Percentiles rank a stretch among this genome's conserved stretches.
phyloP scores from a whole-genome alignment of 2,888 invertebrate species.

The Dolichomitus sp. region DNA sequence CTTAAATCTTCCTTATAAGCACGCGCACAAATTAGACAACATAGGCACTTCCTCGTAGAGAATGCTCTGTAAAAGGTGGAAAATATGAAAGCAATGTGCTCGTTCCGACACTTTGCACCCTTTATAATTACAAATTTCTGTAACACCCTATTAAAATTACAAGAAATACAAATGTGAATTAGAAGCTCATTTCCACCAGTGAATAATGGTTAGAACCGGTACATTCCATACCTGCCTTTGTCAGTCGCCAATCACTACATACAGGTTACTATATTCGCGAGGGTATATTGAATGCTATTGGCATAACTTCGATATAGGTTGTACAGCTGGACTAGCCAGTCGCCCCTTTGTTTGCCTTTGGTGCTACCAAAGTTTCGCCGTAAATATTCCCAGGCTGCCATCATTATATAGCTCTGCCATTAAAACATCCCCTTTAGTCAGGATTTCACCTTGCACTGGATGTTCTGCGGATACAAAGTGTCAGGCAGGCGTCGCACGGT shows the following conservation, averaged over 20 bases:
- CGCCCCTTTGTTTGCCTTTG: conserved; percentile 51
- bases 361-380: conserved; percentile 67
- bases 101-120: too few relatives aligned
- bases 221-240: background rate
- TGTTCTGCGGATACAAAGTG: conserved; percentile 77
- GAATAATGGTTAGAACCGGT: background rate
- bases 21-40: too few relatives aligned
- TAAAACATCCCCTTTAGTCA: conserved; percentile 84
- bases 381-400: conserved; percentile 25
- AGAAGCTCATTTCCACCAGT: background rate
- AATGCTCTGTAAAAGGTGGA: too few relatives aligned
- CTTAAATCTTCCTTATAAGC: too few relatives aligned
- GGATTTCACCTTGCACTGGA: conserved; percentile 80
- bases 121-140: too few relatives aligned
- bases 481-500: conserved; percentile 65
- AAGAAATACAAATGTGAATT: too few relatives aligned
- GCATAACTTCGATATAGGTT: conserved; percentile 21
- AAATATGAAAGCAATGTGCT: too few relatives aligned
- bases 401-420: conserved; percentile 76
- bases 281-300: background rate
- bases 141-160: too few relatives aligned
- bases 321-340: conserved; percentile 13
- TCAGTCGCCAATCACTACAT: background rate
- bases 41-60: too few relatives aligned
- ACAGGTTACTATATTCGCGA: background rate